Evolutionary conservation across 2,888 invertebrate genomes (phyloP).

Genomic region (Tridacna gigas): DNA sequence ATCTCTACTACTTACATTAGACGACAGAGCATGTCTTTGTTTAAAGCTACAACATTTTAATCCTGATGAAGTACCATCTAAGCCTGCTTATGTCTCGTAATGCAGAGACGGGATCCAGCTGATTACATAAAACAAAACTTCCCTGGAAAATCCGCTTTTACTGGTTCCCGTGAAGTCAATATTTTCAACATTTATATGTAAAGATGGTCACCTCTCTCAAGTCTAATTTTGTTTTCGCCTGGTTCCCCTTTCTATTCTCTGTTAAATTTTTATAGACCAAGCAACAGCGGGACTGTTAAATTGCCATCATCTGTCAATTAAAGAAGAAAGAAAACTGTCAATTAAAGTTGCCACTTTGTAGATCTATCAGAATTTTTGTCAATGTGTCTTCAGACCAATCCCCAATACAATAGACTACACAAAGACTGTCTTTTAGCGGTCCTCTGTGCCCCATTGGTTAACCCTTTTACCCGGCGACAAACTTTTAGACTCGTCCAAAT

Average conservation of each 20-base stretch:
- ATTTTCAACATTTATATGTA: neutral
- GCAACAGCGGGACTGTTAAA: neutral
- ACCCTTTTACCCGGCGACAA: too few relatives aligned
- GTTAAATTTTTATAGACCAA: neutral
- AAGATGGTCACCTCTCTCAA: neutral
- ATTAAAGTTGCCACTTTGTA: neutral
- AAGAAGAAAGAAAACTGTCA: neutral
- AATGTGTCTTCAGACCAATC: too few relatives aligned
- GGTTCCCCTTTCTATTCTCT: neutral
- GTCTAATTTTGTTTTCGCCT: neutral
- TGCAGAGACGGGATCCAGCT: neutral
- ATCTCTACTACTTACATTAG: too few relatives aligned
- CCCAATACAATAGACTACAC: too few relatives aligned
- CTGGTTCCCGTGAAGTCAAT: neutral
- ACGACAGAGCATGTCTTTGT: too few relatives aligned
- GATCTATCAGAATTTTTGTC: too few relatives aligned
- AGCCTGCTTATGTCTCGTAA: neutral
- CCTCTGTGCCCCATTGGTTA: too few relatives aligned
- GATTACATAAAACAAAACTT: neutral
- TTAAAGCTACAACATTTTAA: neutral
- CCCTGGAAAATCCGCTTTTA: neutral
- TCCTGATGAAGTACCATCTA: neutral
- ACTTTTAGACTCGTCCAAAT: too few relatives aligned
- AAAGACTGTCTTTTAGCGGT: too few relatives aligned
- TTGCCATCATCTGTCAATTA: conserved; percentile 22